Evolutionary conservation across 2,888 invertebrate genomes (phyloP).

Genomic region (Folsomia candida): DNA sequence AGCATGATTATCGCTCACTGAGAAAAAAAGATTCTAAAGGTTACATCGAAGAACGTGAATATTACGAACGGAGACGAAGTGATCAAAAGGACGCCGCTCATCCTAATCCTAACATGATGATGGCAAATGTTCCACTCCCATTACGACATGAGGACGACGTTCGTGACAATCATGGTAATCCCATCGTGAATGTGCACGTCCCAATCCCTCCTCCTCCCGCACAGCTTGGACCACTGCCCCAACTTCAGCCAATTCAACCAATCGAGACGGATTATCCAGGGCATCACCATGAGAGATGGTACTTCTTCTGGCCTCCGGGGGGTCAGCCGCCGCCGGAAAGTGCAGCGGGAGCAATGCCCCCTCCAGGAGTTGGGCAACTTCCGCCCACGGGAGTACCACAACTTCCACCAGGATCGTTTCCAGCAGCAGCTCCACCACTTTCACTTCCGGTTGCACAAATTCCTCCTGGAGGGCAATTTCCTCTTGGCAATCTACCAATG

Average conservation of each 20-base stretch:
- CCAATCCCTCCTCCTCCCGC: neutral
- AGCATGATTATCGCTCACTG: neutral
- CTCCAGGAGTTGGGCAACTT: neutral
- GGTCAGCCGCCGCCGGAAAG: neutral
- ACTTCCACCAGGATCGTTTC: too few relatives aligned
- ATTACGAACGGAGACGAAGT: neutral
- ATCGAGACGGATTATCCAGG: neutral
- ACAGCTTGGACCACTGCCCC: neutral
- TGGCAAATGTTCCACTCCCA: neutral
- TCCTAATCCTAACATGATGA: too few relatives aligned
- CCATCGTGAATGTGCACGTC: neutral
- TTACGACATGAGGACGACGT: neutral
- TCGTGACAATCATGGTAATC: neutral
- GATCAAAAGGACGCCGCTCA: neutral
- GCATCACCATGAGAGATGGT: conserved; percentile 10
- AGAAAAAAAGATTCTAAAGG: neutral
- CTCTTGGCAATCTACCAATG: too few relatives aligned
- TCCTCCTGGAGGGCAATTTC: too few relatives aligned
- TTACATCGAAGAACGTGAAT: neutral
- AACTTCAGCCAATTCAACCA: neutral
- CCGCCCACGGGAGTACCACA: too few relatives aligned
- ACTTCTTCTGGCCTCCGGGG: conserved; percentile 1
- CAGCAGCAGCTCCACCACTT: too few relatives aligned
- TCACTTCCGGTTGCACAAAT: too few relatives aligned
- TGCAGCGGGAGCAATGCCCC: neutral